Conservation (phyloP, 2,888 invertebrate species). For the Drosophila paranaensis region DNA sequence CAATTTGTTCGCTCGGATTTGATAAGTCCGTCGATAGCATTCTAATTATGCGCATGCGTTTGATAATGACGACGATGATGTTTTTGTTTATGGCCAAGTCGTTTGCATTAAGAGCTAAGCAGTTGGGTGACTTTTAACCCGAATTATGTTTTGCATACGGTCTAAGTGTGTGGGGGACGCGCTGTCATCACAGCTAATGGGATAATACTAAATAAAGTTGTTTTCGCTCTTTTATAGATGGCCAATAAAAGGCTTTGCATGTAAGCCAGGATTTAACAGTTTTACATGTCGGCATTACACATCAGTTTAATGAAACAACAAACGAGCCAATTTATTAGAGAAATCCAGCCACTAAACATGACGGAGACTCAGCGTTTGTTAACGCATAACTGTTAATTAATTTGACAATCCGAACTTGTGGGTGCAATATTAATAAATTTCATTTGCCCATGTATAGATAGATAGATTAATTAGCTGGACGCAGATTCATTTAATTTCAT, state of each 20-base stretch:
- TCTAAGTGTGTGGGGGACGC: conserved; percentile 18
- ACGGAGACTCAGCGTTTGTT: conserved; percentile 16
- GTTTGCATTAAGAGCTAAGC: conserved; percentile 21
- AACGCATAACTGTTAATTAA: conserved; percentile 30
- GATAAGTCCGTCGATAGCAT: conserved; percentile 54
- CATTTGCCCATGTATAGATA: neutral
- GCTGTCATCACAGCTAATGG: conserved; percentile 35
- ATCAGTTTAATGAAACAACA: conserved; percentile 11
- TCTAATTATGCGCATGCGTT: conserved; percentile 55
- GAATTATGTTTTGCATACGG: conserved; percentile 24
- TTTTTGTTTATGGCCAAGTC: conserved; percentile 53
- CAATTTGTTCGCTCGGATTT: conserved; percentile 57
- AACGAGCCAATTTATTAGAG: conserved; percentile 10
- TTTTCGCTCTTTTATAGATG: conserved; percentile 14
- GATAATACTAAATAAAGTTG: conserved; percentile 43
- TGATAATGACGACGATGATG: conserved; percentile 49
- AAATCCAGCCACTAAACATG: conserved; percentile 18
- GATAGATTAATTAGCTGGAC: neutral
- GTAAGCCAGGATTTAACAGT: conserved; percentile 6
- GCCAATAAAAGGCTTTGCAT: conserved; percentile 17
- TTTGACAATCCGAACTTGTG: conserved; percentile 5
- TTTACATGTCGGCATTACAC: conserved; percentile 5
- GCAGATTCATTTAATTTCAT: neutral
- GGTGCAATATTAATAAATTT: conserved; percentile 10
- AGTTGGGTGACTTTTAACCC: conserved; percentile 46